Conservation (phyloP, 1,140 invertebrate species). For the Parapsyche elsis region DNA sequence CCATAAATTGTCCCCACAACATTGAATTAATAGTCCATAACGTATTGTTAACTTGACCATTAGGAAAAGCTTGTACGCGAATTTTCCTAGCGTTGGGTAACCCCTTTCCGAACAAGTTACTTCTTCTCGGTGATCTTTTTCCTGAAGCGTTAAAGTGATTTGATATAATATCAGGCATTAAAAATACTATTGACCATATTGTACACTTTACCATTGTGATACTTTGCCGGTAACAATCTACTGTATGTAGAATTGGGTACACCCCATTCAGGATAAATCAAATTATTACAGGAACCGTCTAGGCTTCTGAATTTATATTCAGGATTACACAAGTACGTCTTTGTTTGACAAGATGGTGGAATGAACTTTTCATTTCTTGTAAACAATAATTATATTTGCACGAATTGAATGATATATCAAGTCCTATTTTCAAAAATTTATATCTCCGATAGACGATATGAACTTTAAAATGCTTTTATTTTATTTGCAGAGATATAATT, state of each 20-base stretch:
- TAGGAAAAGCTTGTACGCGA: conserved; percentile 22
- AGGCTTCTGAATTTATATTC: conserved; percentile 67
- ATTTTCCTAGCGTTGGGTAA: conserved; percentile 46
- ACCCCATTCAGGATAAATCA: conserved; percentile 69
- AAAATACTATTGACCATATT: neutral
- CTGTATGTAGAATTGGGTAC: conserved; percentile 72
- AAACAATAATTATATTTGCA: too few relatives aligned
- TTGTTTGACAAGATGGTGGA: conserved; percentile 39
- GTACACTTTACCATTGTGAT: conserved; percentile 69
- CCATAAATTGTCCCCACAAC: conserved; percentile 72
- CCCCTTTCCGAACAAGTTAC: conserved; percentile 19
- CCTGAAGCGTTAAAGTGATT: neutral
- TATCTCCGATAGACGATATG: too few relatives aligned
- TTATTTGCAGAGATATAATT: too few relatives aligned
- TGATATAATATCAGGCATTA: too few relatives aligned
- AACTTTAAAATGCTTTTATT: too few relatives aligned
- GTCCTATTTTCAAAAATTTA: too few relatives aligned
- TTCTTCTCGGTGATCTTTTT: neutral
- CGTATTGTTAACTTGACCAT: neutral
- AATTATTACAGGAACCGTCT: conserved; percentile 77
- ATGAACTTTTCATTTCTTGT: conserved; percentile 13
- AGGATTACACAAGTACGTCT: conserved; percentile 10
- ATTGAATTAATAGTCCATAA: conserved; percentile 22
- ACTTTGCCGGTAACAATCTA: conserved; percentile 73
- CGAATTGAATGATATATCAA: too few relatives aligned